Evolutionary conservation across 30 jellyfish, hydroid and myxozoan species (phyloP).

Genomic region (Pelagia noctiluca): DNA sequence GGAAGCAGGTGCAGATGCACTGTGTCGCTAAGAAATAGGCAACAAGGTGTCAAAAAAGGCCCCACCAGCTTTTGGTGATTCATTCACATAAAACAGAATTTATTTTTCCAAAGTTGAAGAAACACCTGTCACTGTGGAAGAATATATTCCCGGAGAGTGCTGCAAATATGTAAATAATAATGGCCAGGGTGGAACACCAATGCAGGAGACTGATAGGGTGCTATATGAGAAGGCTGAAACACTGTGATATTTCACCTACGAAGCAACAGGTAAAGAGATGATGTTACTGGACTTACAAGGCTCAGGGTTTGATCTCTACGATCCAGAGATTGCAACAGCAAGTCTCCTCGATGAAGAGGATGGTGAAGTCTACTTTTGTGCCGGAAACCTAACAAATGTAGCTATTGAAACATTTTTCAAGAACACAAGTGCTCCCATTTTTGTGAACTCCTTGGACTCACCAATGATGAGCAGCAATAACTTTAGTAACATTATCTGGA

Average conservation of each 20-base stretch:
- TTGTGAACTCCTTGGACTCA: slow-evolving; percentile 1
- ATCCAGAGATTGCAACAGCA: not conserved
- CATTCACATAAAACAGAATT: not conserved
- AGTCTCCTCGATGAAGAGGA: not conserved
- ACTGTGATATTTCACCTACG: not conserved
- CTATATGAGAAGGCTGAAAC: not conserved
- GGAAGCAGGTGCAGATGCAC: slow-evolving; percentile 47
- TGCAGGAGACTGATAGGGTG: not conserved
- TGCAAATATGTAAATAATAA: not conserved
- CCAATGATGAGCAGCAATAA: slow-evolving; percentile 5
- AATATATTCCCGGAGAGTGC: not conserved
- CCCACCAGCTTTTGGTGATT: not conserved
- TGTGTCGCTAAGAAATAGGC: slow-evolving; percentile 19
- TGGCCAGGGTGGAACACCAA: not conserved
- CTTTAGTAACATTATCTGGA: not conserved
- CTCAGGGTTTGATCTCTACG: not conserved
- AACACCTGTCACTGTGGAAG: not conserved
- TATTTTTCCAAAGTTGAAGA: slow-evolving; percentile 22
- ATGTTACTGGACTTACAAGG: not conserved
- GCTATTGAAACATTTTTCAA: slow-evolving; percentile 1
- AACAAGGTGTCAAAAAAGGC: not conserved
- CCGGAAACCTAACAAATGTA: slow-evolving; percentile 2
- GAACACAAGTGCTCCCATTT: slow-evolving; percentile 6
- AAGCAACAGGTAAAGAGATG: not conserved
- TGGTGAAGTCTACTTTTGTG: slow-evolving; percentile 2